Evolutionary conservation across 2,113 vertebrate genomes (phyloP), one percentile per base, ranked within the genome.

Genomic region (Stercorarius parasiticus): DNA sequence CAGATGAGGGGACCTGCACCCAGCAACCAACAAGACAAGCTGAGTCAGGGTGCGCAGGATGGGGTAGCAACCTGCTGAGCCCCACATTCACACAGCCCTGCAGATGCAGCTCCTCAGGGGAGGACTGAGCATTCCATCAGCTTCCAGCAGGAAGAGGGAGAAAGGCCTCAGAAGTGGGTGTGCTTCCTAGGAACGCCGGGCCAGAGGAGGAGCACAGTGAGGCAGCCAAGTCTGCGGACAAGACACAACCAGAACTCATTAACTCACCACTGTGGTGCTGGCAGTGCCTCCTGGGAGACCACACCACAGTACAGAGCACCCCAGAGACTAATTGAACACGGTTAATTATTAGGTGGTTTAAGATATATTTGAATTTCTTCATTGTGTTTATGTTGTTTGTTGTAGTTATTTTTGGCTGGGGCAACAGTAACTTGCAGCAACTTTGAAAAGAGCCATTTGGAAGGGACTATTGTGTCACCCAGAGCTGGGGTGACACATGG

Each of bases 231-330:
- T 2, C 17, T 80, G 86, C 0, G 11, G 82, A 90, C 95, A 86
- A 97, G 93, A 93, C 22, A 49, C 58, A 92, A 83, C 88, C 94
- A 96, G 88, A 88, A 70, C 82, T 92, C 71, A 77, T 95, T 92
- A 96, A 90, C 67, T 95, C 88, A 58, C 82, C 4, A 0, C 71
- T 83, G 64, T 17, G 67, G 90, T 95, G 90, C 85, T 76, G 90
- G 11, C 5, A 2, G 20, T 83, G 93, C 94, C 95, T 81, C 67
- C 82, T 70, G 94, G 95, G 91, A 95, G 95, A 96, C 94, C 96
- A 95, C 95, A 97, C 91, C 95, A 86, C 72, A 81, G 65, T 77
- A 88, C 83, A 84, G 83, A 93, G 72, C 76, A 94, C 55, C 95
- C 81, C 17, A 0, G 77, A 89, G 86, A 82, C 80, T 96, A 94